Conservation (phyloP, 2,888 invertebrate genomes). For the Dolichomitus sp. region DNA sequence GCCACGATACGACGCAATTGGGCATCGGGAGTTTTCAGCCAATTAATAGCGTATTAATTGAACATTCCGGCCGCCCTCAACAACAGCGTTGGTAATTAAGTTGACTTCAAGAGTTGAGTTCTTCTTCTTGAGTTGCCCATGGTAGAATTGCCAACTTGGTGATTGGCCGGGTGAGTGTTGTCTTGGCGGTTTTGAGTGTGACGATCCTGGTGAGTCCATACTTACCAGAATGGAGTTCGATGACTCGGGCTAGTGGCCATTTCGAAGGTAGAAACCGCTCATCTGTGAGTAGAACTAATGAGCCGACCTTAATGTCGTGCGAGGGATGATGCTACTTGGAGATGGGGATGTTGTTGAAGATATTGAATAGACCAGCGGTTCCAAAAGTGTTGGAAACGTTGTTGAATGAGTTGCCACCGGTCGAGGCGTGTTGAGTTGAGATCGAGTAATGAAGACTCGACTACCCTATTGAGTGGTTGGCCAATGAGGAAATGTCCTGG, state of each 20-base stretch:
- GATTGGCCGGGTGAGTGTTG: slow-evolving; percentile 32
- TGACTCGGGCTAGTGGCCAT: slow-evolving; percentile 31
- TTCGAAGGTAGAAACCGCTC: slow-evolving; percentile 46
- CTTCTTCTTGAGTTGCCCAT: neutral
- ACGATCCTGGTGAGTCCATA: slow-evolving; percentile 53
- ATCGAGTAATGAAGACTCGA: slow-evolving; percentile 17
- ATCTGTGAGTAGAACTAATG: slow-evolving; percentile 50
- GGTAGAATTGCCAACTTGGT: slow-evolving; percentile 24
- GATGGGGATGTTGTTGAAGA: slow-evolving; percentile 3
- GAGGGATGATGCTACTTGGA: slow-evolving; percentile 42
- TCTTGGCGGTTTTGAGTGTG: slow-evolving; percentile 28
- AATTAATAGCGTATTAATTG: too few species aligned
- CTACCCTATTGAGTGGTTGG: neutral
- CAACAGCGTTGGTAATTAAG: too few species aligned
- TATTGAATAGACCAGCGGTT: slow-evolving; percentile 27
- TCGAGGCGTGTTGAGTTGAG: neutral
- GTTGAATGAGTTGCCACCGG: slow-evolving; percentile 31
- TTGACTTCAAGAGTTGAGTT: too few species aligned
- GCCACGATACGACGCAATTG: too few species aligned
- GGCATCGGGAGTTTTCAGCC: too few species aligned
- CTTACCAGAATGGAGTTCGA: neutral
- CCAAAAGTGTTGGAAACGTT: slow-evolving; percentile 22
- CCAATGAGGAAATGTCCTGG: slow-evolving; percentile 49
- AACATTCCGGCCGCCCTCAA: too few species aligned
- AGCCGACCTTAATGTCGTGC: slow-evolving; percentile 17